phyloP scores from a whole-genome alignment of 1,140 invertebrate genomes.

The Trichomalopsis sarcophagae region DNA sequence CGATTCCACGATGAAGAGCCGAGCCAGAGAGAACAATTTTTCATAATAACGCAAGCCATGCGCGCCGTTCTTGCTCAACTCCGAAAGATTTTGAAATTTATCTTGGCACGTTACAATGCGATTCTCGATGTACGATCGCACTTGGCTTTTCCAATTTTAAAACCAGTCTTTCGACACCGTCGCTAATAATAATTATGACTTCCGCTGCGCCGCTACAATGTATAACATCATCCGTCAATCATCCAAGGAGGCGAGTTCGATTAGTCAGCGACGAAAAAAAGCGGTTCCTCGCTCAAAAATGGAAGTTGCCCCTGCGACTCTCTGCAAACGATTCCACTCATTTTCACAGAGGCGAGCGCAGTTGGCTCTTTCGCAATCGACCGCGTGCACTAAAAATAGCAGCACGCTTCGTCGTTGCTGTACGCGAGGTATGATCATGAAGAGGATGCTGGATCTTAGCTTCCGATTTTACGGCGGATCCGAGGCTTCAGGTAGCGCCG shows the following conservation, averaged over 20 bases:
- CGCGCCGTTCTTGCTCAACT: neutral
- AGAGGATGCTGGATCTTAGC: neutral
- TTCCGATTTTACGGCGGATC: neutral
- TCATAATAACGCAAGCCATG: neutral
- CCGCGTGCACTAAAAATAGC: neutral
- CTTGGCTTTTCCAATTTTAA: slow-evolving; percentile 13
- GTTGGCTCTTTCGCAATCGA: slow-evolving; percentile 2
- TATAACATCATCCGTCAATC: neutral
- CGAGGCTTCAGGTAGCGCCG: neutral
- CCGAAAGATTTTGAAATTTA: slow-evolving; percentile 20
- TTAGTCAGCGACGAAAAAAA: neutral
- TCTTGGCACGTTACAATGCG: slow-evolving; percentile 21
- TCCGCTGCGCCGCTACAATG: neutral
- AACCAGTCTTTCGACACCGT: neutral
- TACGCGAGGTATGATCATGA: neutral
- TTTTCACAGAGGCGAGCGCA: neutral
- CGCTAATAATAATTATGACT: slow-evolving; percentile 25
- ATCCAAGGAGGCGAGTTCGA: neutral
- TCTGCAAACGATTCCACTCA: slow-evolving; percentile 38
- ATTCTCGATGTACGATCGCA: neutral
- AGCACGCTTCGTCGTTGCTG: neutral
- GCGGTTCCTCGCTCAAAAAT: neutral
- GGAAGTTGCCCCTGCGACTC: neutral
- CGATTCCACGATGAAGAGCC: neutral
- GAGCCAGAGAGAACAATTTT: neutral